Evolutionary conservation across 2,888 invertebrate species (phyloP).

Genomic region (Kryphioiulus occultus): DNA sequence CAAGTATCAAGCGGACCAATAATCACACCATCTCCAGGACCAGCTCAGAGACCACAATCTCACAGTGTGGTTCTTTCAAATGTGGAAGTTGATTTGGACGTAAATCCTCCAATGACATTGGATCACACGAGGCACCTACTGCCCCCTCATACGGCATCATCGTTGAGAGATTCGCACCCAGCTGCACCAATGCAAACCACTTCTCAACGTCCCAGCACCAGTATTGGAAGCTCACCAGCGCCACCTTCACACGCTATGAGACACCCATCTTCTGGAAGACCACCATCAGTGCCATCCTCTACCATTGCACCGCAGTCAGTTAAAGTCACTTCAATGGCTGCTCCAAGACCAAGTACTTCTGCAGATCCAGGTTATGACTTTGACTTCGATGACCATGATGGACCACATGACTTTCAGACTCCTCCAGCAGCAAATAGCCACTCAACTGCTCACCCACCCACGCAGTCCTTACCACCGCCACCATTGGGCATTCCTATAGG

Average conservation of each 20-base stretch:
- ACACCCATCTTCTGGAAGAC: background rate
- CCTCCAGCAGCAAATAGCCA: background rate
- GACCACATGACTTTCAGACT: slow-evolving; percentile 4
- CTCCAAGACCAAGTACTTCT: background rate
- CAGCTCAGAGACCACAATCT: background rate
- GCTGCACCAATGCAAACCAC: background rate
- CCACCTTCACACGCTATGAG: background rate
- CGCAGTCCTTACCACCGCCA: background rate
- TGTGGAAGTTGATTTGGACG: no score
- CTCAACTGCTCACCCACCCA: background rate
- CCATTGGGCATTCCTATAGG: background rate
- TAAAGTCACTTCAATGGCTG: background rate
- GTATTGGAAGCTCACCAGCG: background rate
- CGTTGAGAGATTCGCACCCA: background rate
- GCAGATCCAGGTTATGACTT: background rate
- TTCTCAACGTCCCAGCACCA: background rate
- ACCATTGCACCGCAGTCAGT: background rate
- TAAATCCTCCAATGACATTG: slow-evolving; percentile 27
- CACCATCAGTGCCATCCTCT: background rate
- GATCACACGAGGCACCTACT: slow-evolving; percentile 38
- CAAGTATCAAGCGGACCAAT: background rate
- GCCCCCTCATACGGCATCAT: slow-evolving; percentile 18
- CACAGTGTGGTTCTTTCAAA: slow-evolving; percentile 3
- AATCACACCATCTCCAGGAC: background rate
- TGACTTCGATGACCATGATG: background rate